Evolutionary conservation across 1,140 invertebrate species (phyloP).

Genomic region (Tribolium madens): DNA sequence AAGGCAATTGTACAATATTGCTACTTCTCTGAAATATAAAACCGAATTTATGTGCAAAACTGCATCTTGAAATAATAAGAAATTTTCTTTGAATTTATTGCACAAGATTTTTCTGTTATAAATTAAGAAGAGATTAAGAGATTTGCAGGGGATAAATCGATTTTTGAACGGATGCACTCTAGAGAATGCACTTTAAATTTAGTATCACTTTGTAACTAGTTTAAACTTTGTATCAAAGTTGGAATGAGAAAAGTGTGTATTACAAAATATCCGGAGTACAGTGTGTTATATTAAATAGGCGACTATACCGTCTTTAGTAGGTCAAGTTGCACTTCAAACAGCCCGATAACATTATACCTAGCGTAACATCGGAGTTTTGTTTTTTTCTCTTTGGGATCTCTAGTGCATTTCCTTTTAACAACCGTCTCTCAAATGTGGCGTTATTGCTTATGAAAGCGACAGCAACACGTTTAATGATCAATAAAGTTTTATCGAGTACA

Average conservation of each 20-base stretch:
- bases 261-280: neutral
- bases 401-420: slow-evolving; percentile 28
- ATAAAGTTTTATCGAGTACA: slow-evolving; percentile 40
- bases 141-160: too few relatives aligned
- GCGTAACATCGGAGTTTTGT: neutral
- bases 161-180: neutral
- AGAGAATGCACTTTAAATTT: neutral
- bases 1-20: neutral
- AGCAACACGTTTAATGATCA: slow-evolving; percentile 45
- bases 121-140: too few relatives aligned
- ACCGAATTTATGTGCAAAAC: neutral
- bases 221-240: neutral
- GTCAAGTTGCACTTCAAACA: slow-evolving; percentile 27
- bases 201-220: neutral
- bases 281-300: neutral
- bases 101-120: too few relatives aligned
- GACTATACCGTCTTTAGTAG: neutral
- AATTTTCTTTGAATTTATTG: neutral
- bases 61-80: neutral
- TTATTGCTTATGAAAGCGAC: slow-evolving; percentile 35
- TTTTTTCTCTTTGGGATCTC: neutral
- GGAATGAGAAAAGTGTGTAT: neutral
- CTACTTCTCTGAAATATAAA: neutral
- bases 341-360: neutral
- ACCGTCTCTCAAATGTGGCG: neutral